Conservation (phyloP, 2,797 vertebrate species). For the Phaenicophaeus curvirostris region DNA sequence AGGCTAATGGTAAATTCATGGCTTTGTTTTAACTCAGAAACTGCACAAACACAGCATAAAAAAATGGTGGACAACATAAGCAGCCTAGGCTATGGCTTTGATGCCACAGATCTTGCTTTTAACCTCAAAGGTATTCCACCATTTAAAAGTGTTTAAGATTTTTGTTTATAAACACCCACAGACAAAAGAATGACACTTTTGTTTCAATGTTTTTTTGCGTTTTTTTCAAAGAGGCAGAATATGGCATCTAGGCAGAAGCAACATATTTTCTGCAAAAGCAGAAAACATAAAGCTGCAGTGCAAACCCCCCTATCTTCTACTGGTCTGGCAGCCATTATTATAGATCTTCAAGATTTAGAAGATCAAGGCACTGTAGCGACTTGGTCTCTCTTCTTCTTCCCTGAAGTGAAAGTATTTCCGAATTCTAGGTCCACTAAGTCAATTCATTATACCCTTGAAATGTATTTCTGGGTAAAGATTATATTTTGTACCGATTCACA, state of each 20-base stretch:
- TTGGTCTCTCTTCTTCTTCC: not conserved
- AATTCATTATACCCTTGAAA: not conserved
- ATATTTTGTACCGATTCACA: not conserved
- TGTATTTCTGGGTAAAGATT: not conserved
- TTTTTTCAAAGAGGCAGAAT: not conserved
- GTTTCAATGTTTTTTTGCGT: not conserved
- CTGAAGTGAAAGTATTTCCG: not conserved
- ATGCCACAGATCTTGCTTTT: not conserved
- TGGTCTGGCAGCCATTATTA: not conserved
- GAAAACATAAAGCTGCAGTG: not conserved
- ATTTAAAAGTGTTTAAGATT: not conserved
- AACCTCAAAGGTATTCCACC: not conserved
- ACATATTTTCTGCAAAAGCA: not conserved
- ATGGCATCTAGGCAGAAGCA: not conserved
- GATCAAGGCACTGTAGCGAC: accelerated
- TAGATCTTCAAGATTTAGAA: not conserved
- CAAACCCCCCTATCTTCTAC: not conserved
- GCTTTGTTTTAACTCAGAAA: not conserved
- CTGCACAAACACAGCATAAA: not conserved
- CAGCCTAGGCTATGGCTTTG: not conserved
- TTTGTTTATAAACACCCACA: not conserved
- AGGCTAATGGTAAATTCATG: not conserved
- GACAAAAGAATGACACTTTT: not conserved
- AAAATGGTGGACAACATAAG: not conserved
- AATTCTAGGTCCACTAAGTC: not conserved